A percentile compares a stretch with the other conserved stretches of the same genome.
Conservation (phyloP, 2,797 vertebrate species). For the Mus caroli region DNA sequence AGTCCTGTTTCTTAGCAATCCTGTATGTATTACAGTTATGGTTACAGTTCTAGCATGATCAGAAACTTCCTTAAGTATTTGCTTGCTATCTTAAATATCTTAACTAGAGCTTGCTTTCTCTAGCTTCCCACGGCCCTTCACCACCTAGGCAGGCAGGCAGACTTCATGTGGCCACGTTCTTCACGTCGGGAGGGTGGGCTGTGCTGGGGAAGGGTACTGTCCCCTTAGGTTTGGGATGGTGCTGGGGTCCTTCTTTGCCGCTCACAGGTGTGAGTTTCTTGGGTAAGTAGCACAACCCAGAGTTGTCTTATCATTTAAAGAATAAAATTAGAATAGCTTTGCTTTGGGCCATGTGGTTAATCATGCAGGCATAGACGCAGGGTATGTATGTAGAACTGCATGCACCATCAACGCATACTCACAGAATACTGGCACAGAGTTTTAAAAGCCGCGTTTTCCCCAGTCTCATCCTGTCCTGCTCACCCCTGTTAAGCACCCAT, state of each 20-base stretch:
- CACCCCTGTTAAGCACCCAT: background rate
- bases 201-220: no score
- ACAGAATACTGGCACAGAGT: background rate
- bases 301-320: background rate
- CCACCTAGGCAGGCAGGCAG: background rate
- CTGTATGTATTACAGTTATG: background rate
- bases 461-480: background rate
- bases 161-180: background rate
- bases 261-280: background rate
- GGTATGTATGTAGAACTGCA: background rate
- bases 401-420: background rate
- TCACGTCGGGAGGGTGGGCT: background rate
- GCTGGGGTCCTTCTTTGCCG: background rate
- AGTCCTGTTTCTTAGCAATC: background rate
- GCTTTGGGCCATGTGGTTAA: background rate
- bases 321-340: background rate
- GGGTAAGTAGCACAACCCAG: background rate
- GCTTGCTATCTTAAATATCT: no score
- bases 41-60: background rate
- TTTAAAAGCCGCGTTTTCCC: background rate
- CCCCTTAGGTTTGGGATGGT: background rate
- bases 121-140: rapidly evolving
- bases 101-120: background rate
- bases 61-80: background rate
- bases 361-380: background rate